Percentiles rank a stretch among this genome's conserved stretches.
phyloP scores from a whole-genome alignment of 1,140 invertebrate species.

The Trichonephila clavata region DNA sequence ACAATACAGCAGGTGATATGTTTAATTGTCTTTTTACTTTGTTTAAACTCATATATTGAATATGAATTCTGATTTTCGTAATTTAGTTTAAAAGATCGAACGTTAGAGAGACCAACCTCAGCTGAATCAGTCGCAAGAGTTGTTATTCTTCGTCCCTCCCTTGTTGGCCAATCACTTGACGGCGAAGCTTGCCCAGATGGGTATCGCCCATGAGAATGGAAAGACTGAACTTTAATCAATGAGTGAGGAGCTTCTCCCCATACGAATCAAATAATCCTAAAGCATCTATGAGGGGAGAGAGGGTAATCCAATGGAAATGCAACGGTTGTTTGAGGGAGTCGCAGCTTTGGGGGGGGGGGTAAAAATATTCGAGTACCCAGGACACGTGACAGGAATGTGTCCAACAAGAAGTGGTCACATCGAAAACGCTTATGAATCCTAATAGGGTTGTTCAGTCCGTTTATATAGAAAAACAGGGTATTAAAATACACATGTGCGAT shows the following conservation, averaged over 20 bases:
- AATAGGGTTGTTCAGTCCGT: neutral
- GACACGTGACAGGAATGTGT: neutral
- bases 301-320: neutral
- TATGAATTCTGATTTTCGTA: too few species aligned
- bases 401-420: neutral
- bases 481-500: too few species aligned
- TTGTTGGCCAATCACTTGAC: constrained; percentile 42
- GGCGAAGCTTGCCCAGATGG: constrained; percentile 1
- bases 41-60: too few species aligned
- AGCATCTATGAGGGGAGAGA: neutral
- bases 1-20: too few species aligned
- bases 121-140: neutral
- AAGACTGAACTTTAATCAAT: constrained; percentile 34
- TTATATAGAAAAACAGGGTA: too few species aligned
- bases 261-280: neutral
- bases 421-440: neutral
- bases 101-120: neutral
- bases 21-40: too few species aligned
- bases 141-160: neutral
- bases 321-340: neutral
- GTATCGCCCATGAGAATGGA: neutral
- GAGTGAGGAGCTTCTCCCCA: neutral
- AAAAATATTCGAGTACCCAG: neutral
- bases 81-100: too few species aligned
- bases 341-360: neutral